phyloP scores from a whole-genome alignment of 2,113 vertebrate genomes.

The Chaetura pelagica region DNA sequence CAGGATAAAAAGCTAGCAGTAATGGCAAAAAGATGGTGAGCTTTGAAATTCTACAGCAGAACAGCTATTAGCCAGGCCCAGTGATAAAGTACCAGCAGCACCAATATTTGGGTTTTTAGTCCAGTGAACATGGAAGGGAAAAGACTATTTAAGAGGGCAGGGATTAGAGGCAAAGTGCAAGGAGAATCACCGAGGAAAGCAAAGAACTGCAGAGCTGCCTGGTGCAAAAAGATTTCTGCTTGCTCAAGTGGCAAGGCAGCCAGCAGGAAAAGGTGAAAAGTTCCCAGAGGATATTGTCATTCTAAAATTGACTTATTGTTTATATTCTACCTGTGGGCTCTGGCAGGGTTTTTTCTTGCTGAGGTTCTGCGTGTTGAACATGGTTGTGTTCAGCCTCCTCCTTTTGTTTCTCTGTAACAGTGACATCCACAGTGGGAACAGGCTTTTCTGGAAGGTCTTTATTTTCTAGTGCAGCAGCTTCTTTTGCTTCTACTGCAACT shows the following conservation, averaged over 20 bases:
- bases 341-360: not conserved
- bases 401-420: not conserved
- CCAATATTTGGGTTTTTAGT: not conserved
- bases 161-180: not conserved
- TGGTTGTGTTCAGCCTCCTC: slow-evolving; percentile 18
- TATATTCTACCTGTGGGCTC: slow-evolving; percentile 44
- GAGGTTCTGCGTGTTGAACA: not conserved
- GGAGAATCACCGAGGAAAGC: not conserved
- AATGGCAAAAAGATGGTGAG: not conserved
- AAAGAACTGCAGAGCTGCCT: not conserved
- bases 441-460: not conserved
- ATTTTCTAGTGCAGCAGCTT: not conserved
- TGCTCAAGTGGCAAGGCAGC: not conserved
- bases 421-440: not conserved
- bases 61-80: not conserved
- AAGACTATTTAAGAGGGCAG: not conserved
- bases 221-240: not conserved
- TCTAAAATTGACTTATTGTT: not conserved
- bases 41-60: not conserved
- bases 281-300: not conserved
- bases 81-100: not conserved
- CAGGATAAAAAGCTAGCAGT: not conserved
- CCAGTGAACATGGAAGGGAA: accelerated
- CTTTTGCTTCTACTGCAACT: slow-evolving; percentile 1
- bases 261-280: not conserved